These are phyloP conservation scores for Molossus molossus DNA, from an alignment of 2,797 vertebrate species.

Conservation along the genomic window DNA sequence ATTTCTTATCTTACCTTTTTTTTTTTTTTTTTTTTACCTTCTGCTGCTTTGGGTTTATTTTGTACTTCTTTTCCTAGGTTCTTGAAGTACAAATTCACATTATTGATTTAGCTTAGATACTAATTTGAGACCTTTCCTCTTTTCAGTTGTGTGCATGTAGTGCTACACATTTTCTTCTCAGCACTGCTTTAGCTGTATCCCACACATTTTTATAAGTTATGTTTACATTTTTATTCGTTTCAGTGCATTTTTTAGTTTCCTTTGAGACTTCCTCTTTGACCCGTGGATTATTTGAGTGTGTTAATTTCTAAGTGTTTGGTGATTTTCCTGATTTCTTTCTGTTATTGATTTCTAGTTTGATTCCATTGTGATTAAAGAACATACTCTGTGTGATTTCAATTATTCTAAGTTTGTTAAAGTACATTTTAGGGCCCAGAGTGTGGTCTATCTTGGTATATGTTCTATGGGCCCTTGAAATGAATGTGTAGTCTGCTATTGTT, in stretches of 20 bases:
- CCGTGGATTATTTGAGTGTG: neutral
- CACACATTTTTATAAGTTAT: neutral
- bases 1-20: constrained; percentile 48
- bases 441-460: neutral
- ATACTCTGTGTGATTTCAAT: neutral
- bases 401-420: constrained; percentile 45
- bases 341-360: constrained; percentile 45
- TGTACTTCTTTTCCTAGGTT: neutral
- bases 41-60: constrained; percentile 53
- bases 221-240: constrained; percentile 63
- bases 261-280: constrained; percentile 40
- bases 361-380: constrained; percentile 9
- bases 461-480: constrained; percentile 17
- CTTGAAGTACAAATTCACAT: constrained; percentile 18
- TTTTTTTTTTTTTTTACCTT: constrained; percentile 53
- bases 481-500: neutral
- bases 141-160: neutral
- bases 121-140: constrained; percentile 33
- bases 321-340: constrained; percentile 45
- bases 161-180: neutral
- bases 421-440: constrained; percentile 26
- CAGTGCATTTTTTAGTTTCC: constrained; percentile 15
- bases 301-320: constrained; percentile 47
- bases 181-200: neutral
- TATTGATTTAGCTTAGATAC: constrained; percentile 36